Evolutionary conservation across 2,888 invertebrate species (phyloP).

Genomic region (Coremacera marginata): DNA sequence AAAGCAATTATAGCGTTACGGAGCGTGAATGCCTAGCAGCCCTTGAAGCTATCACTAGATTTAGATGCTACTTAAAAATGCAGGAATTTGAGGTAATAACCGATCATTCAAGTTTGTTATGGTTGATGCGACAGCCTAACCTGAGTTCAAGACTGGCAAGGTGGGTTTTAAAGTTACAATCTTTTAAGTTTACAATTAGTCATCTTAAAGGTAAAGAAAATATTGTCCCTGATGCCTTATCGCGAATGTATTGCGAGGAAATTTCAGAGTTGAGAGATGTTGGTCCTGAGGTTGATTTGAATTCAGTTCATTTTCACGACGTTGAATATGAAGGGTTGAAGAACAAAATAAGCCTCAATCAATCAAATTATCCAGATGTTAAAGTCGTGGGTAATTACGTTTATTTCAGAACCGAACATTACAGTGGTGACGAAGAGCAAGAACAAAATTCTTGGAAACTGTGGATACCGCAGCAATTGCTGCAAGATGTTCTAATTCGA

Average conservation of each 20-base stretch:
- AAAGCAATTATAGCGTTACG: conserved; percentile 26
- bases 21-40: conserved; percentile 34
- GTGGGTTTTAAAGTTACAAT: conserved; percentile 45
- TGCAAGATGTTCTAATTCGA: neutral
- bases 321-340: neutral
- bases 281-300: neutral
- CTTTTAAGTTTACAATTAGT: conserved; percentile 43
- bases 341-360: neutral
- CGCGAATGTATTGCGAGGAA: conserved; percentile 35
- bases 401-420: neutral
- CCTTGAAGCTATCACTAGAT: conserved; percentile 16
- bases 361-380: neutral
- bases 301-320: neutral
- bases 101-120: conserved; percentile 32
- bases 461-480: neutral
- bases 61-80: conserved; percentile 36
- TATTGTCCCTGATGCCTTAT: conserved; percentile 50
- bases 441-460: neutral
- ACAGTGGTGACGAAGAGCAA: too few species aligned
- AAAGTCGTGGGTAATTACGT: neutral
- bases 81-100: conserved; percentile 11
- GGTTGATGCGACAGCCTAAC: conserved; percentile 51
- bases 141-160: conserved; percentile 50
- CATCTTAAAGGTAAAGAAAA: conserved; percentile 49
- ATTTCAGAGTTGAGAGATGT: neutral